Base-by-base conservation (phyloP, 2,888 invertebrate species). In the Drosophila atroscutellata region DNA sequence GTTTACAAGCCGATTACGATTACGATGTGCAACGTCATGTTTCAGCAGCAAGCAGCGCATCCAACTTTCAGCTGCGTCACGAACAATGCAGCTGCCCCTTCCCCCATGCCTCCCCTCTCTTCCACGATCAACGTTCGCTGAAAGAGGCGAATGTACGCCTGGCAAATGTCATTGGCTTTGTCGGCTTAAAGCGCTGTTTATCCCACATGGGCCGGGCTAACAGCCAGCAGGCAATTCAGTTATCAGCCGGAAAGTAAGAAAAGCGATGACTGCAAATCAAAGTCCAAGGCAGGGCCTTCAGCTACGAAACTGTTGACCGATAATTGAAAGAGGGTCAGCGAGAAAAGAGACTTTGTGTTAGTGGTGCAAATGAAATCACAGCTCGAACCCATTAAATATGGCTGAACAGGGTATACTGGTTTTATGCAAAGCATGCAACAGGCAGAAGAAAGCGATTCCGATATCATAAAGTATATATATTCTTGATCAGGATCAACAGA, bases 151-250 rank as follows among this genome's bases (percentile, higher is more conserved):
- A 81, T 89, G 86, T 74, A 83, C 85, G 73, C 62, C 71, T 70
- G 75, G 54, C 58, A 77, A 81, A 81, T 89, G 89, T 86, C 86
- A 89, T 83, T 86, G 86, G 84, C 86, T 77, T 84, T 77, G 55
- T 26, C 28, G 20, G 28, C 39, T 56, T 2, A n/a, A 28, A 55
- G n/a, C 36, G 49, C 57, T 63, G 63, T 37, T 72, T 72, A 72
- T 77, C 28, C 49, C 59, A 62, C 47, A 77, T 63, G 54, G 68
- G 73, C 50, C 58, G 18, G 67, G 57, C 57, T 52, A 20, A 6
- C 36, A 20, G 37, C n/a, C 42, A 57, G n/a, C 36, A 56, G 45
- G 15, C 26, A 51, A 66, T 58, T 57, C 45, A 73, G 45, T 80
- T 80, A 80, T 76, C 80, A 80, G 66, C 20, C 34, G 32, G 49